A percentile compares a stretch with the other conserved stretches of the same genome.
Evolutionary conservation across 2,888 invertebrate genomes (phyloP).

Genomic region (Reticulitermes lucifugus): DNA sequence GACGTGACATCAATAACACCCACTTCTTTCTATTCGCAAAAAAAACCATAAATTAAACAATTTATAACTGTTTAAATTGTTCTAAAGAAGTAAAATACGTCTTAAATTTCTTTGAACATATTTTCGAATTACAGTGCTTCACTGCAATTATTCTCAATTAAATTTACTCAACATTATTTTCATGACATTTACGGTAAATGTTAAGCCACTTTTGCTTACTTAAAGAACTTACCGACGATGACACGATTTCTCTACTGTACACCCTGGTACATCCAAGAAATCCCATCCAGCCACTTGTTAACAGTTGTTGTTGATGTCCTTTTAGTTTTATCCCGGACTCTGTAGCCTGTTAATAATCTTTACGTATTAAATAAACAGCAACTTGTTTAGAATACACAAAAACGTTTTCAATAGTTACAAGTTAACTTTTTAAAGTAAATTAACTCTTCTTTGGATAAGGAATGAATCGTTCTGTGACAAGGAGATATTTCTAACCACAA

Average conservation of each 20-base stretch:
- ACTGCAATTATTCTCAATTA: too few species aligned
- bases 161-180: too few species aligned
- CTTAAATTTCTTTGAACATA: too few species aligned
- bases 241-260: conserved; percentile 14
- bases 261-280: not conserved
- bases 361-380: not conserved
- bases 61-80: too few species aligned
- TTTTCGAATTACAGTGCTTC: too few species aligned
- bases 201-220: not conserved
- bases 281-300: not conserved
- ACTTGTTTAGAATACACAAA: not conserved
- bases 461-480: not conserved
- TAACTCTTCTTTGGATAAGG: not conserved
- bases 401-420: not conserved
- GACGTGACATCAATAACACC: too few species aligned
- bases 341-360: not conserved
- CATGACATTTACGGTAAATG: too few species aligned
- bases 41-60: too few species aligned
- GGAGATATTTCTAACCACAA: not conserved
- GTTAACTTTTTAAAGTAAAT: not conserved
- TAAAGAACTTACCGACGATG: not conserved
- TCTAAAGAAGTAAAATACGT: too few species aligned
- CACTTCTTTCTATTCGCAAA: too few species aligned
- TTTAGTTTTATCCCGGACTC: not conserved
- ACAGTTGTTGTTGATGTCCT: not conserved